Base-by-base conservation (phyloP, 2,113 vertebrate genomes). In the Melanerpes formicivorus region DNA sequence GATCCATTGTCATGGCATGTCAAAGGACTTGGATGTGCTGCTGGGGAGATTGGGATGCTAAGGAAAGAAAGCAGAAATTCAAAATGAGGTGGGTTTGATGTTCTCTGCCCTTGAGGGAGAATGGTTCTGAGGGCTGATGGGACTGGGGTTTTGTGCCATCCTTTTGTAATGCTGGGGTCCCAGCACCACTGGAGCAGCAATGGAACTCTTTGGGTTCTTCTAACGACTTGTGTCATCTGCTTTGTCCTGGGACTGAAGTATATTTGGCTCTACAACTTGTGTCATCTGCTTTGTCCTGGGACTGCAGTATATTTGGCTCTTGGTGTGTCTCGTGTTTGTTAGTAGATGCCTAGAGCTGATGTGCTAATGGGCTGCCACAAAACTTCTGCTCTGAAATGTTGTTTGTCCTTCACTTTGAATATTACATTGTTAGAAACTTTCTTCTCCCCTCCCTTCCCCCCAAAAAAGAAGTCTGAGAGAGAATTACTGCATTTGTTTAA, bases 401-500 rank as follows among this genome's bases (percentile, higher is more conserved):
- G 66, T 93, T 94, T 88, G 92, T 88, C 91, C 84, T 91, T 93
- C 88, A 87, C 93, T 97, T 83, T 80, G 81, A 93, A 76, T 94
- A 83, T 92, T 77, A 59, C 79, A 30, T 93, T 92, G 95, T 90
- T 69, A 63, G 82, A 66, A 95, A 91, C 88, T 87, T 95, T 8
- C 50, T 25, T 22, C 22, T 23, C 48, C 50, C 22, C 50, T 18
- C 44, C 14, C 44, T 46, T 11, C 44, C 44, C 44, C 48, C 48
- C 10, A 48, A 64, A 73, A 87, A 76, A 34, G 74, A 37, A 44
- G 77, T 79, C 18, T 42, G 44, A 82, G 48, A 93, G 87, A 87
- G 93, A 96, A 95, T 96, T 60, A 83, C 66, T 89, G 89, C 92
- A 54, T 97, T 97, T 97, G 94, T 97, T 97, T 97, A 97, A 97